Base-by-base conservation (phyloP, 2,797 vertebrate genomes). In the Bradypodion ventrale region DNA sequence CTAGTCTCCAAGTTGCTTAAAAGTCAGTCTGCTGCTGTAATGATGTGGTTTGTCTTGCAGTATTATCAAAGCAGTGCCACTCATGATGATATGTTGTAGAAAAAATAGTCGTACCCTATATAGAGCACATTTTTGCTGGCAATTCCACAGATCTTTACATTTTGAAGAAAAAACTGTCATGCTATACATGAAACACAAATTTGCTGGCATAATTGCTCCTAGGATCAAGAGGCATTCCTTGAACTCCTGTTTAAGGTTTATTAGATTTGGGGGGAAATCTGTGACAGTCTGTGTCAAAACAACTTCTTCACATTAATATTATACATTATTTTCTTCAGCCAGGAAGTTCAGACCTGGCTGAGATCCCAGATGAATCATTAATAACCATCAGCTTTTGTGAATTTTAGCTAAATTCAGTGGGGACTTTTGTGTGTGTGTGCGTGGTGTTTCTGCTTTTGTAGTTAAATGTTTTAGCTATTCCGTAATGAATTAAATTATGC, bases 381-480 rank as follows among this genome's bases (percentile, higher is more conserved):
- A 66, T 5, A 83, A 80, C 35, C 63, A 78, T 46, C n/a, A 37
- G 59, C 66, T 87, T 85, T 5, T 83, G 35, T 60, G 70, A 13
- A 1, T 85, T 78, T 66, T 79, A 2, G 1, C 76, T 73, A 63
- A 83, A 80, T 77, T 5, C 66, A 68, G n/a, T n/a, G n/a, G n/a
- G 62, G 37, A 40, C 21, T 80, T 21, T 23, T 74, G n/a, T n/a
- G n/a, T 19, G 32, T 16, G 56, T 13, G 16, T 52, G 16, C 3
- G 52, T 1, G 52, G 52, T 5, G 3, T 23, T 60, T 35, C 49
- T 23, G 7, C 0, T 25, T 7, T 13, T 87, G 56, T 89, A 13
- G 84, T 85, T 77, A 49, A 77, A 7, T 83, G 75, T 87, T 80
- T 68, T 46, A 76, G 29, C 78, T 2, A 78, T 89, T 87, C 23